These are phyloP conservation scores for Cydia splendana DNA, from an alignment of 1,140 invertebrate species.

Conservation along the genomic window DNA sequence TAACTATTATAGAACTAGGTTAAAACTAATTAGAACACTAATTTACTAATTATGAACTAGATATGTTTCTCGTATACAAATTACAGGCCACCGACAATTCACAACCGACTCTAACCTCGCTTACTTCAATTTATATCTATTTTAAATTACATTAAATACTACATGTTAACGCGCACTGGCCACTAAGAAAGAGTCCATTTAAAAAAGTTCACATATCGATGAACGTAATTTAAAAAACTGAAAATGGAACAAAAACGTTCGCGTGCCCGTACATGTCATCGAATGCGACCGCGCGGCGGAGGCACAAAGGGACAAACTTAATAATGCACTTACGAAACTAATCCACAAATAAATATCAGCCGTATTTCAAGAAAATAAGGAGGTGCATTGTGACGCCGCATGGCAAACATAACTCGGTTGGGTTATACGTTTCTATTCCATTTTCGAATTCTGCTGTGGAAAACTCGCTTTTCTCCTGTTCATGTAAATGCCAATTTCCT, in stretches of 20 bases:
- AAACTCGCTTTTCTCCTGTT: slow-evolving; percentile 76
- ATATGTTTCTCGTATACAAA: slow-evolving; percentile 29
- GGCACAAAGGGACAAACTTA: slow-evolving; percentile 54
- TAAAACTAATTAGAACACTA: slow-evolving; percentile 4
- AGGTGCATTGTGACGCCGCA: slow-evolving; percentile 33
- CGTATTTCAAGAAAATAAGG: slow-evolving; percentile 35
- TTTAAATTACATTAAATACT: slow-evolving; percentile 18
- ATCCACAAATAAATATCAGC: slow-evolving; percentile 39
- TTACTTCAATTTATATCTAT: not conserved
- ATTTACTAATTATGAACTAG: slow-evolving; percentile 11
- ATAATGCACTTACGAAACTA: slow-evolving; percentile 43
- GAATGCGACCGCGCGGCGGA: slow-evolving; percentile 67
- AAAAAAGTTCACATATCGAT: slow-evolving; percentile 60
- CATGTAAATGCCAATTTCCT: slow-evolving; percentile 78
- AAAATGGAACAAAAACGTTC: slow-evolving; percentile 74
- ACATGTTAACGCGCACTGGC: slow-evolving; percentile 43
- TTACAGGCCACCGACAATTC: slow-evolving; percentile 34
- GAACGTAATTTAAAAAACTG: slow-evolving; percentile 52
- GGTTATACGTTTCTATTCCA: slow-evolving; percentile 63
- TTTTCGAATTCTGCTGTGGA: slow-evolving; percentile 74
- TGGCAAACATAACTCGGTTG: slow-evolving; percentile 50
- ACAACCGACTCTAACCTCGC: slow-evolving; percentile 21
- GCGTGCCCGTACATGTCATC: slow-evolving; percentile 72
- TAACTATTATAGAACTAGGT: not conserved
- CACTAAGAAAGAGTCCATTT: slow-evolving; percentile 35